Evolutionary conservation across 2,797 vertebrate species (phyloP), one percentile per base, ranked within the genome.

Genomic region (Coregonus suidteri): DNA sequence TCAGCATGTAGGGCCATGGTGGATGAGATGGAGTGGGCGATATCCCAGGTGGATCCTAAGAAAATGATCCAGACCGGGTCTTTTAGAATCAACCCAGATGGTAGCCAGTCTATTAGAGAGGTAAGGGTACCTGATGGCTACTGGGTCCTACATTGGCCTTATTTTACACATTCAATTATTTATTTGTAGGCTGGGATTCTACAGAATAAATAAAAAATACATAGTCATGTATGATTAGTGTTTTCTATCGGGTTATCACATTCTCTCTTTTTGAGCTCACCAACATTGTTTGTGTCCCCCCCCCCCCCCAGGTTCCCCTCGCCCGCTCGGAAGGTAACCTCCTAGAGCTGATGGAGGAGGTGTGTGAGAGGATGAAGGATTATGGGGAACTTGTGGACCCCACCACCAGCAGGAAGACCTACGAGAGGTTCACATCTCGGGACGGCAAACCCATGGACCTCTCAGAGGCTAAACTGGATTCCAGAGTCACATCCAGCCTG

Each of bases 21-120:
- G 76, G 98, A 99, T 66, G 98, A 99, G 90, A 92, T 99, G 91
- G 97, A 98, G 78, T 99, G 97, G 97, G 96, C 96, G 82, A 96
- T 99, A 31, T 91, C 96, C 15, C 96, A 96, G 77, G 89, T 97
- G 4, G 97, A 99, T 75, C 97, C 97, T 31, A 96, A 96, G 91
- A 99, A 97, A 90, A 97, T 94, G 88, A 97, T 98, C 91, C 96
- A 99, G 91, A 96, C 96, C 1, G 98, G 97, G 77, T 98, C 98
- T 0, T 99, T 97, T 87, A 94, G 97, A 75, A 98, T 99, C 91
- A 99, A 99, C 84, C 98, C 98, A 0, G 97, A 99, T 7, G 98
- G 98, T 82, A 97, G 96, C 88, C 98, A 99, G 88, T 98, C 96
- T 1, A 92, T 98, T 35, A 94, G 94, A 90, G 97, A 98, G 95